phyloP scores from a whole-genome alignment of 2,888 invertebrate species.

The Alloscopus bannaensis region DNA sequence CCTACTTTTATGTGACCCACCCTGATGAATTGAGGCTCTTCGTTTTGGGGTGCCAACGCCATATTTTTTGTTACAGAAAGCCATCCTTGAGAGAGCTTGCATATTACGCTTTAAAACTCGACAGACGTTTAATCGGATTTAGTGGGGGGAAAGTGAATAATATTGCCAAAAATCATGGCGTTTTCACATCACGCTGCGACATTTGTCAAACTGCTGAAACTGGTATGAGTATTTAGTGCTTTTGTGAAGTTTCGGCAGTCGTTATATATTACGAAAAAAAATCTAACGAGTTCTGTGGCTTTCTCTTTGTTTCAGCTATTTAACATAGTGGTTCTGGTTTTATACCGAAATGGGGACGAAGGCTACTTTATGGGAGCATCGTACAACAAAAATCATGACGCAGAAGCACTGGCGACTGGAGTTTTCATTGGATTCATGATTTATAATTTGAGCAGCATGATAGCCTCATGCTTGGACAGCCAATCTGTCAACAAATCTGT shows the following conservation, averaged over 20 bases:
- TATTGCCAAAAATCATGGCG: conserved; percentile 55
- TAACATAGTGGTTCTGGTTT: conserved; percentile 86
- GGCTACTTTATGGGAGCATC: conserved; percentile 91
- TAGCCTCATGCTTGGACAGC: conserved; percentile 86
- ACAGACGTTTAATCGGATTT: not conserved
- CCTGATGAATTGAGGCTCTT: conserved; percentile 1
- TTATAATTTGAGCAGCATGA: conserved; percentile 86
- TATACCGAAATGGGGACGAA: conserved; percentile 88
- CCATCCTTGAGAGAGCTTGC: not conserved
- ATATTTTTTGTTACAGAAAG: conserved; percentile 26
- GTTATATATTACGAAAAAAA: conserved; percentile 14
- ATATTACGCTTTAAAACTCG: not conserved
- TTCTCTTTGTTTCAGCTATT: conserved; percentile 80
- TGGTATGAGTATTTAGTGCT: conserved; percentile 46
- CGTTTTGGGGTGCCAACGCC: conserved; percentile 19
- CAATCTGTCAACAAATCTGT: conserved; percentile 85
- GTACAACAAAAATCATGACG: conserved; percentile 93
- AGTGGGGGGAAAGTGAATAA: not conserved
- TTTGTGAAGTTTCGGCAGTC: not conserved
- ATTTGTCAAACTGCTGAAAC: conserved; percentile 65
- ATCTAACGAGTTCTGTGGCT: conserved; percentile 22
- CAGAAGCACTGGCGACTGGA: conserved; percentile 91
- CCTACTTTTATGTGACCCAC: conserved; percentile 50
- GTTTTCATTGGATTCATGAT: conserved; percentile 91
- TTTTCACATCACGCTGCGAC: conserved; percentile 66